A percentile compares a stretch with the other conserved stretches of the same genome.
Evolutionary conservation across 2,113 vertebrate genomes (phyloP).

Genomic region (Cyprinodon tularosa): DNA sequence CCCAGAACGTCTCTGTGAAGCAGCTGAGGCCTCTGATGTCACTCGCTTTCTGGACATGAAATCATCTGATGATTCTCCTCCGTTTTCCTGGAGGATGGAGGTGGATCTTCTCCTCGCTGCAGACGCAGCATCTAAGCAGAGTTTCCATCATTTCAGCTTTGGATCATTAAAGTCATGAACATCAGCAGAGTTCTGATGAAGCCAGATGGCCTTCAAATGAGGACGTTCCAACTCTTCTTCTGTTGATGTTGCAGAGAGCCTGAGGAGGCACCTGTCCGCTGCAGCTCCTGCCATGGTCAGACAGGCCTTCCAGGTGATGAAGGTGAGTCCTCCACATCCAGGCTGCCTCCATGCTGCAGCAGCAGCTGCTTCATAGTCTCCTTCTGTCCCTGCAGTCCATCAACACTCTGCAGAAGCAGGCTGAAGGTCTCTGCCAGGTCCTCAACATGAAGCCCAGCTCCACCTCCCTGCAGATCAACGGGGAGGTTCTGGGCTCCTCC

Average conservation of each 20-base stretch:
- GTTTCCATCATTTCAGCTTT: too few species aligned
- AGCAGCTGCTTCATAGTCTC: not conserved
- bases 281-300: slow-evolving; percentile 74
- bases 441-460: slow-evolving; percentile 79
- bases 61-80: too few species aligned
- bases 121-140: too few species aligned
- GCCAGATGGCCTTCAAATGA: too few species aligned
- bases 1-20: too few species aligned
- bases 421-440: slow-evolving; percentile 84
- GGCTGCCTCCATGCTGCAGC: not conserved
- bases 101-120: too few species aligned
- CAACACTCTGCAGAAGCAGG: slow-evolving; percentile 82
- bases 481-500: slow-evolving; percentile 58
- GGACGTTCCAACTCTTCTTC: not conserved
- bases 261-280: slow-evolving; percentile 77
- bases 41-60: too few species aligned
- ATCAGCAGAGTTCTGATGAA: too few species aligned
- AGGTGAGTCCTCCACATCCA: slow-evolving; percentile 77
- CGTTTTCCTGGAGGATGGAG: too few species aligned
- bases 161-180: too few species aligned
- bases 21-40: not conserved
- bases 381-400: slow-evolving; percentile 76
- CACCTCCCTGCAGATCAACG: slow-evolving; percentile 78
- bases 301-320: slow-evolving; percentile 81
- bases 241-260: slow-evolving; percentile 57